Evolutionary conservation across 2,888 invertebrate genomes (phyloP).

Genomic region (Craniophora ligustri): DNA sequence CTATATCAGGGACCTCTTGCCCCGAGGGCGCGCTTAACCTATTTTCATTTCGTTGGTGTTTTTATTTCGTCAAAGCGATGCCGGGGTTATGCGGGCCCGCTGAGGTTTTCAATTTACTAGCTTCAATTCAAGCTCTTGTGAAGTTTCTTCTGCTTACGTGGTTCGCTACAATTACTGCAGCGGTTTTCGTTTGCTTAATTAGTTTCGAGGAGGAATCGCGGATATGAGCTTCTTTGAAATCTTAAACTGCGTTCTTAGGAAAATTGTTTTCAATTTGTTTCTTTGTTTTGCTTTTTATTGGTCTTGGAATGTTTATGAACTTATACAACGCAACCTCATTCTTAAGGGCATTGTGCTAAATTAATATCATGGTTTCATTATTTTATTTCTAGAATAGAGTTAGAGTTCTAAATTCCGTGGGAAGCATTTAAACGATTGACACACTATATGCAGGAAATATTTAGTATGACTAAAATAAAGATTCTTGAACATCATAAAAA

Average conservation of each 20-base stretch:
- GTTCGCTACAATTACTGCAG: conserved; percentile 50
- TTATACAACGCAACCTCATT: not conserved
- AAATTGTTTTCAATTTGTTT: conserved; percentile 21
- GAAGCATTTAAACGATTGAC: too few species aligned
- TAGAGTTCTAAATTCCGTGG: too few species aligned
- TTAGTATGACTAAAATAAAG: too few species aligned
- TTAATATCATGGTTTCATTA: not conserved
- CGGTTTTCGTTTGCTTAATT: conserved; percentile 55
- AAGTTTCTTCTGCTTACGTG: conserved; percentile 53
- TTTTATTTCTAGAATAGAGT: not conserved
- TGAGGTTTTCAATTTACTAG: conserved; percentile 77
- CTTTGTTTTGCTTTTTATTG: conserved; percentile 15
- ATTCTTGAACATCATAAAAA: too few species aligned
- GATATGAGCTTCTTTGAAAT: conserved; percentile 35
- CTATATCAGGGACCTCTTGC: conserved; percentile 64
- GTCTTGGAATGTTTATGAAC: conserved; percentile 1
- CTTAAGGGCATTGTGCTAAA: too few species aligned
- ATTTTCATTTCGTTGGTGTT: conserved; percentile 78
- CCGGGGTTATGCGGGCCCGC: conserved; percentile 64
- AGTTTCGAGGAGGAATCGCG: conserved; percentile 40
- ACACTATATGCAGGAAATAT: too few species aligned
- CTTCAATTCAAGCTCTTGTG: conserved; percentile 57
- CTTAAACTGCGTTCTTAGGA: conserved; percentile 15
- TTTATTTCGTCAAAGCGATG: conserved; percentile 70
- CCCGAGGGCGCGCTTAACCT: conserved; percentile 78